Conservation (phyloP, 2,113 vertebrate genomes). For the Gobio gobio region DNA sequence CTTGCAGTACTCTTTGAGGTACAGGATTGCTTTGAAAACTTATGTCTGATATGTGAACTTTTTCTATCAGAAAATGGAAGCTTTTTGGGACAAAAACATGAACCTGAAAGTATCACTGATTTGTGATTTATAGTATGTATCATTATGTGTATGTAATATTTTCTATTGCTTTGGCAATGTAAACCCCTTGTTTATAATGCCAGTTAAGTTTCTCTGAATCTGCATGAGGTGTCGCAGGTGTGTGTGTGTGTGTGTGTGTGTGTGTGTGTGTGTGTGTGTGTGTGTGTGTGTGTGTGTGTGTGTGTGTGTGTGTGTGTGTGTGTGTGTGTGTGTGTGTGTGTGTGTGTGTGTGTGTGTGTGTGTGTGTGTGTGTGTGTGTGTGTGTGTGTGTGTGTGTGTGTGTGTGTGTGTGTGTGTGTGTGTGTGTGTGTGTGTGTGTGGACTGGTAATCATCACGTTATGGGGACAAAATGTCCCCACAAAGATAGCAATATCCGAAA, state of each 20-base stretch:
- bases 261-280: neutral
- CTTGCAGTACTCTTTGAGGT: neutral
- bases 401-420: too few species aligned
- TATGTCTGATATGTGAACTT: neutral
- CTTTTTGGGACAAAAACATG: neutral
- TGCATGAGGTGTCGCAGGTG: neutral
- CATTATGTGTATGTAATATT: neutral
- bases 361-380: too few species aligned
- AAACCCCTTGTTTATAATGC: neutral
- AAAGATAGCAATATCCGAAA: too few species aligned
- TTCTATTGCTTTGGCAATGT: neutral
- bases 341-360: neutral
- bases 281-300: neutral
- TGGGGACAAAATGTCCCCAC: too few species aligned
- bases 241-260: neutral
- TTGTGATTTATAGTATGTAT: neutral
- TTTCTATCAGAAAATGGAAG: neutral
- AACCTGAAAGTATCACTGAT: neutral
- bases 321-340: conserved; percentile 7
- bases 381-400: too few species aligned
- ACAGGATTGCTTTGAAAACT: neutral
- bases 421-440: too few species aligned
- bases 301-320: neutral
- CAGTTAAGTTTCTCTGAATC: neutral
- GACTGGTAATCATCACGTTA: too few species aligned